Evolutionary conservation across 2,113 vertebrate genomes (phyloP), one percentile per base, ranked within the genome.

Genomic region (Galbula dea): DNA sequence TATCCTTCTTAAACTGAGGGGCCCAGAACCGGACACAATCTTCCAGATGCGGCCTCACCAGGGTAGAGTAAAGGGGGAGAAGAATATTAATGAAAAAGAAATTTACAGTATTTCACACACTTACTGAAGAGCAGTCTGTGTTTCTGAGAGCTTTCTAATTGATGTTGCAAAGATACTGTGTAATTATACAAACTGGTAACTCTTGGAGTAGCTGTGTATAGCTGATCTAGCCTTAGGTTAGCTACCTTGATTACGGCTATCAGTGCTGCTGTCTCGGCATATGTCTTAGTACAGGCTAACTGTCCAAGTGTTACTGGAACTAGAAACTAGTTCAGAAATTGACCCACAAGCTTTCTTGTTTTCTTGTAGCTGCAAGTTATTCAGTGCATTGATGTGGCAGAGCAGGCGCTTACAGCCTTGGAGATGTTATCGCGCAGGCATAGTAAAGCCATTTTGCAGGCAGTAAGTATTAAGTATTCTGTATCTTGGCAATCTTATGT

Each of bases 321-420:
- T 63, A 59, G 17, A 52, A 4, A 59, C 13, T 3, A 4, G 8
- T 84, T 59, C 52, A 67, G 57, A n/a, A 82, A 61, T 27, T 79
- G 30, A 59, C 36, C 22, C 57, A 36, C 41, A 66, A 29, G 4
- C 39, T 93, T 78, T 88, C 52, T 63, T 95, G 23, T 96, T 95
- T 67, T 95, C 39, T 97, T 94, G 24, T 96, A 99, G 99, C 98
- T 99, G 96, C 98, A 99, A 97, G 99, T 99, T 89, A 99, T 99
- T 97, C 99, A 99, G 96, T 99, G 99, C 96, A 99, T 99, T 96
- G 99, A 99, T 95, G 99, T 99, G 96, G 99, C 99, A 77, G 99
- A 99, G 93, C 99, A 99, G 97, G 99, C 99, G 2, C 96, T 99
- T 81, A 99, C 99, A 66, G 99, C 99, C 83, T 96, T 99, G 96